Base-by-base conservation (phyloP, 2,113 vertebrate species). In the Polyodon spathula region DNA sequence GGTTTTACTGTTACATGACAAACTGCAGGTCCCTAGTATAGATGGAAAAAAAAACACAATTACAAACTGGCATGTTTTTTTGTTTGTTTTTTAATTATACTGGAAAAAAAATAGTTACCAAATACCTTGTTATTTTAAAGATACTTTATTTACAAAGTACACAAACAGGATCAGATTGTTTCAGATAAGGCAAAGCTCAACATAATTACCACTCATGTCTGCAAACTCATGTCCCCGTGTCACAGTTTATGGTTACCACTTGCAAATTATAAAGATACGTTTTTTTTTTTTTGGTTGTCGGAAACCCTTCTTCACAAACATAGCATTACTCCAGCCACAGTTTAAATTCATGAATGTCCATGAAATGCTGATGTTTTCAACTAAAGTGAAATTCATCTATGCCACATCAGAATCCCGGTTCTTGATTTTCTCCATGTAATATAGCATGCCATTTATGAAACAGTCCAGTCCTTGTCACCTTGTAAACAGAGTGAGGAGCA, bases 121-220 rank as follows among this genome's bases (percentile, higher is more conserved):
- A 56, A 27, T 27, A 48, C 53, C 40, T 50, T 71, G 68, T 78
- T 69, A 84, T 89, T 93, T 94, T 90, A 66, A 88, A 92, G 81
- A 93, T 89, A 75, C 90, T 98, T 97, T 96, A 95, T 97, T 97
- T 90, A 85, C 94, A 94, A 97, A 95, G 89, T 96, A 95, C 90
- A 94, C 85, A 86, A 88, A 87, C 78, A 79, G 74, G 80, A 86
- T 86, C 87, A 83, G 92, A 88, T 84, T 87, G 71, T 71, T 85
- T 88, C 80, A 81, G 78, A 86, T 95, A 91, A 85, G 83, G 88
- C 84, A 93, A 94, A 93, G 91, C 90, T 85, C 80, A 88, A 81
- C 89, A 86, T 85, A 88, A 92, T 86, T 78, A 81, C 84, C 81
- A 86, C 75, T 82, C 86, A 86, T 75, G 56, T 85, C 78, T 84